Base-by-base conservation (phyloP, 2,888 invertebrate genomes). In the Apoda limacodes region DNA sequence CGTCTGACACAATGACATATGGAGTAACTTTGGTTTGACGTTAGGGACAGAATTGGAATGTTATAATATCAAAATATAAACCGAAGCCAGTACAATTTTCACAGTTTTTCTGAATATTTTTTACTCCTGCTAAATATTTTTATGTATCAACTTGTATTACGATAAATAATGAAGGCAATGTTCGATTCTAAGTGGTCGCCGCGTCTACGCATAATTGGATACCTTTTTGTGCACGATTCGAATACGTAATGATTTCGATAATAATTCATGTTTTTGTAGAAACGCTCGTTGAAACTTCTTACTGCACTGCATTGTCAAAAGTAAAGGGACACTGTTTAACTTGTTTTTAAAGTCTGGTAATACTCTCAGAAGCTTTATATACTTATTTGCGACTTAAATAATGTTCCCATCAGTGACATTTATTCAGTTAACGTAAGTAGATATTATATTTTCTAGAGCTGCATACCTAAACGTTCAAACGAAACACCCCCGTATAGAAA, bases 1-100 rank as follows among this genome's bases (percentile, higher is more conserved):
- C 49, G 48, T 51, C 59, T 66, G 74, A 71, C 72, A 75, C 70
- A 67, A 74, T 80, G 76, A 76, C 75, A 65, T 67, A 74, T 70
- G 70, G 68, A 63, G 61, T 61, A 60, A 65, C 55, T 64, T 65
- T 58, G 51, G 57, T 66, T 65, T 66, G 66, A 71, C 60, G 65
- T 74, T 72, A 74, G 70, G 63, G 50, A 55, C 56, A 49, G 7
- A 41, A 42, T 45, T 33, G 47, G 59, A 60, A 63, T 64, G 59
- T 62, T 55, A 61, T 58, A 65, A 67, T 62, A 67, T 62, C 60
- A 63, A 64, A 49, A 45, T 15, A 32, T 20, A 34, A 28, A 37
- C 34, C 34, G 35, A 41, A 32, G 51, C 52, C 47, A 52, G 50
- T 48, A 59, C 52, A 51, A 55, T 58, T 70, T 67, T 63, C 63